Evolutionary conservation across 92 coral and sea anemone species (phyloP).

Genomic region (Epizoanthus scotinus): DNA sequence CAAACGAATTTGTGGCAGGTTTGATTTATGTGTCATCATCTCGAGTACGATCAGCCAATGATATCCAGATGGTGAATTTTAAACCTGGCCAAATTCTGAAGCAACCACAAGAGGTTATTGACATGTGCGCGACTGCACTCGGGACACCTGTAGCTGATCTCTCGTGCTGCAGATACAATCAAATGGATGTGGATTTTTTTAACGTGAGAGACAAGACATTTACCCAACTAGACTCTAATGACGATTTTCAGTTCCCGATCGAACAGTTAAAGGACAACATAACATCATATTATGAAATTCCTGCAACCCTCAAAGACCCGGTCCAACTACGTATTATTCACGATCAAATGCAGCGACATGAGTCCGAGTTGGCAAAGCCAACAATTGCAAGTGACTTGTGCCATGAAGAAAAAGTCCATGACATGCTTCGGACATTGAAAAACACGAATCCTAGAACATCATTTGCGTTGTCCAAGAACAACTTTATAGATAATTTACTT

Average conservation of each 20-base stretch:
- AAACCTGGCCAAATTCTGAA: slow-evolving; percentile 5
- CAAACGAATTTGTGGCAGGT: slow-evolving; percentile 20
- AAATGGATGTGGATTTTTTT: slow-evolving; percentile 17
- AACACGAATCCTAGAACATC: slow-evolving; percentile 34
- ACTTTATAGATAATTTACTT: slow-evolving; percentile 32
- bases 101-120: slow-evolving; percentile 16
- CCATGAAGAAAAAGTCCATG: no score
- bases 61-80: slow-evolving; percentile 12
- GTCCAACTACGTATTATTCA: no score
- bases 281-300: slow-evolving; percentile 9
- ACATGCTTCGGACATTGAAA: slow-evolving; percentile 33
- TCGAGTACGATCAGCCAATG: slow-evolving; percentile 6
- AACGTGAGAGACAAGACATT: slow-evolving; percentile 14
- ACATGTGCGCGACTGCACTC: slow-evolving; percentile 23
- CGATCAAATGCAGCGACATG: no score
- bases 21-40: slow-evolving; percentile 15
- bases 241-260: not conserved
- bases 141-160: slow-evolving; percentile 35
- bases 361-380: no score
- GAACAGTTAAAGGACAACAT: slow-evolving; percentile 29
- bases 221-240: not conserved
- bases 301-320: no score
- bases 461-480: slow-evolving; percentile 41
- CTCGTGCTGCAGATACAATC: slow-evolving; percentile 29
- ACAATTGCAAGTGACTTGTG: no score